Percentiles rank a stretch among this genome's conserved stretches.
phyloP scores from a whole-genome alignment of 1,140 invertebrate species.

The Drosophila nigromelanica region DNA sequence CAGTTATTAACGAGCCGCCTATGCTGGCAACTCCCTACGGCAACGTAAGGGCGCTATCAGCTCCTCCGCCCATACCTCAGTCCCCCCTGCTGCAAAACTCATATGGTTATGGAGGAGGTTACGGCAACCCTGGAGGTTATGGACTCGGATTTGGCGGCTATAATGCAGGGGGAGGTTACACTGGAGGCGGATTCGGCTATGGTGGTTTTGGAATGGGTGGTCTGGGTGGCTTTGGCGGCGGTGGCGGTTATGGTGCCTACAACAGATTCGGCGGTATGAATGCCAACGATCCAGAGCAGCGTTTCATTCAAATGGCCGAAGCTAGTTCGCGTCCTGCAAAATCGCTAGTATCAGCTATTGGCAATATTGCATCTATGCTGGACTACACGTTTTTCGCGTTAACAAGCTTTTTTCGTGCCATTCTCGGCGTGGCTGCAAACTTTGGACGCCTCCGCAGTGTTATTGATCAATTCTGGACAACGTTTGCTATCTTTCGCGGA shows the following conservation, averaged over 20 bases:
- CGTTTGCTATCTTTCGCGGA: conserved; percentile 91
- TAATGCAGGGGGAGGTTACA: conserved; percentile 36
- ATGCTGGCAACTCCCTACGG: conserved; percentile 74
- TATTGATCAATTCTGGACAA: conserved; percentile 93
- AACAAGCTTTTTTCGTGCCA: conserved; percentile 96
- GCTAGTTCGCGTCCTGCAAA: conserved; percentile 95
- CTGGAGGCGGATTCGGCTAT: conserved; percentile 41
- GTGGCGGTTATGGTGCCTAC: conserved; percentile 80
- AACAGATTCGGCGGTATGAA: conserved; percentile 85
- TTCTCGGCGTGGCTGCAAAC: conserved; percentile 97
- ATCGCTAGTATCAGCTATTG: conserved; percentile 94
- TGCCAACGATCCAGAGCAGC: conserved; percentile 81
- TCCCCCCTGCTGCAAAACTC: conserved; percentile 57
- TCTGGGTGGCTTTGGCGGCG: conserved; percentile 45
- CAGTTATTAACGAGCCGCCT: conserved; percentile 67
- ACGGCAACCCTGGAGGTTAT: conserved; percentile 34
- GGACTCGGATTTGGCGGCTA: conserved; percentile 41
- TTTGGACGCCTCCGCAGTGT: conserved; percentile 92
- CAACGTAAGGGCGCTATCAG: conserved; percentile 67
- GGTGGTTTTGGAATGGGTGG: conserved; percentile 55
- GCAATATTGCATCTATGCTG: conserved; percentile 97
- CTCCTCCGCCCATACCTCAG: conserved; percentile 65
- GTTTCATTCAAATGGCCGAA: conserved; percentile 94
- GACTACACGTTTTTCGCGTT: conserved; percentile 98
- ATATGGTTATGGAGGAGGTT: conserved; percentile 40